Percentiles rank a stretch among this genome's conserved stretches.
These are phyloP conservation scores for Fulica atra DNA, from an alignment of 2,113 vertebrate species.

Conservation along the genomic window DNA sequence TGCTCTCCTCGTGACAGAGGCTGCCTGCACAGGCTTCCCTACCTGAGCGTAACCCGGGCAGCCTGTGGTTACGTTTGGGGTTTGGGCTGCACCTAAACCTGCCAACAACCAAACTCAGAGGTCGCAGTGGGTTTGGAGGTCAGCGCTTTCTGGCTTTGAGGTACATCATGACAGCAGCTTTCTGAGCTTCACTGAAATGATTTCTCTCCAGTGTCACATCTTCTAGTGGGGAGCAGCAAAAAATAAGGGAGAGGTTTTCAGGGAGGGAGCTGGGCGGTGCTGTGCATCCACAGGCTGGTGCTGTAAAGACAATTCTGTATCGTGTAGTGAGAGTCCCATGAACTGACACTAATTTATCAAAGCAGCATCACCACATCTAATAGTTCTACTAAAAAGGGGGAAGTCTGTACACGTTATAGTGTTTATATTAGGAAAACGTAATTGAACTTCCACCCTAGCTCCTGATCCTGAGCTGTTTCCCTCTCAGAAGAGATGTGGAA, in stretches of 20 bases:
- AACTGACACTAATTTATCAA: background rate
- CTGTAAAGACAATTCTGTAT: background rate
- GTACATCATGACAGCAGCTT: background rate
- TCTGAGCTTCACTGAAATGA: background rate
- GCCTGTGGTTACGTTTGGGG: background rate
- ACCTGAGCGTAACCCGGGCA: rapidly evolving
- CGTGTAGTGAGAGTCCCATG: rapidly evolving
- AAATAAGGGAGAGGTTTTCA: background rate
- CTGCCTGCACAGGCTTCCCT: background rate
- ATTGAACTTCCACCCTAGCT: background rate
- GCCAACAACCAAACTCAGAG: background rate
- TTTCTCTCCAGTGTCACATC: background rate
- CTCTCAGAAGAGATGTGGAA: background rate
- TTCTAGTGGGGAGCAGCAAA: background rate
- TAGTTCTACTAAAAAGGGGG: background rate
- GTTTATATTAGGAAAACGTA: background rate
- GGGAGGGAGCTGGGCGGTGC: background rate
- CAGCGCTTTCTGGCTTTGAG: background rate
- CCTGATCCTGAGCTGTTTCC: background rate
- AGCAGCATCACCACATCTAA: background rate
- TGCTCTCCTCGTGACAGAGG: background rate
- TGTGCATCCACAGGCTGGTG: background rate
- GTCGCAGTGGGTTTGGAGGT: background rate
- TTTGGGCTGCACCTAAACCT: background rate
- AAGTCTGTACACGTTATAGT: background rate